Percentiles rank a stretch among this genome's conserved stretches.
Conservation (phyloP, 1,140 invertebrate species). For the Diabrotica undecimpunctata region DNA sequence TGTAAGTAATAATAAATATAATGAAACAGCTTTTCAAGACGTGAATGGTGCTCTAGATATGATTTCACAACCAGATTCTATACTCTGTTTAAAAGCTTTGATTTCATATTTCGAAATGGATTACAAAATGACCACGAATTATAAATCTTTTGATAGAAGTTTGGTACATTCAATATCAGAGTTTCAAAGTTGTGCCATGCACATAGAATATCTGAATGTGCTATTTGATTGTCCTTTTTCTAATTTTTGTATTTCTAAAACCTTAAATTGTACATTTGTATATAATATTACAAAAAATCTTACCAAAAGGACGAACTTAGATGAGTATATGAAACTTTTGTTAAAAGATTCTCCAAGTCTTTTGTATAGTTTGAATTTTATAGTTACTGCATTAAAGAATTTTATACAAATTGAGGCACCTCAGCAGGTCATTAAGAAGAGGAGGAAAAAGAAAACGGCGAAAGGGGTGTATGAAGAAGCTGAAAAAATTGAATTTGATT, state of each 20-base stretch:
- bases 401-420: neutral
- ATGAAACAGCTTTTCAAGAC: constrained; percentile 34
- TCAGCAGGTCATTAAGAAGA: constrained; percentile 5
- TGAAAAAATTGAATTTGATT: neutral
- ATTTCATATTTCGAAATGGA: constrained; percentile 63
- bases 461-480: neutral
- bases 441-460: constrained; percentile 10
- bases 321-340: constrained; percentile 28
- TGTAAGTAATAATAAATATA: constrained; percentile 20
- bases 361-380: constrained; percentile 21
- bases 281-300: constrained; percentile 59
- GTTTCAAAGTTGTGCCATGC: constrained; percentile 65
- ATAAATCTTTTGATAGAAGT: constrained; percentile 57
- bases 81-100: constrained; percentile 55
- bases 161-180: constrained; percentile 66
- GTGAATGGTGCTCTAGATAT: constrained; percentile 46
- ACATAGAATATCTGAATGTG: constrained; percentile 61
- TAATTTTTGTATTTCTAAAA: constrained; percentile 52
- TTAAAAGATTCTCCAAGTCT: constrained; percentile 27
- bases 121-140: constrained; percentile 55
- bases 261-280: constrained; percentile 68
- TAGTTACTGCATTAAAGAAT: constrained; percentile 15
- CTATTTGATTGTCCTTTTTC: constrained; percentile 57
- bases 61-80: constrained; percentile 52
- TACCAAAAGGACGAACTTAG: constrained; percentile 31